Conservation (phyloP, 2,113 vertebrate genomes). For the Solenodon paradoxus region DNA sequence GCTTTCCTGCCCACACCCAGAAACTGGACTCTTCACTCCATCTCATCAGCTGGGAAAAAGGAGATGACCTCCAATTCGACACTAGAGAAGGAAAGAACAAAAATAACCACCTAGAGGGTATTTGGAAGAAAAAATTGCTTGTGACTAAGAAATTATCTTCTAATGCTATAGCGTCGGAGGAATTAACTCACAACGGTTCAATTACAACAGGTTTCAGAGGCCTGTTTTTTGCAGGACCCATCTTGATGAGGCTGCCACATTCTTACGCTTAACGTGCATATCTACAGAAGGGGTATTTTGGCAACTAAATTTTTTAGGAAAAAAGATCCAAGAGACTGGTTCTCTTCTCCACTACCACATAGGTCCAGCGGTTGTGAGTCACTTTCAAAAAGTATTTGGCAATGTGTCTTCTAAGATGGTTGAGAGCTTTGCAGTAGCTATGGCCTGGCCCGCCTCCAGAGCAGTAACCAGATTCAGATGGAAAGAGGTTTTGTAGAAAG, state of each 20-base stretch:
- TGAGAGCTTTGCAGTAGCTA: neutral
- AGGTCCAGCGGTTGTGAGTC: neutral
- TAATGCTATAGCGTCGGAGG: neutral
- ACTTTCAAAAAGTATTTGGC: neutral
- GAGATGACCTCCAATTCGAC: too few species aligned
- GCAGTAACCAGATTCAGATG: neutral
- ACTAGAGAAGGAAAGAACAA: neutral
- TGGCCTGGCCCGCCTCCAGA: neutral
- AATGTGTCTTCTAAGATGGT: neutral
- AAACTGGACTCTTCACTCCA: neutral
- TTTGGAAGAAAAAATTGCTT: neutral
- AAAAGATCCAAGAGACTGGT: neutral
- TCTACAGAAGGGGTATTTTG: neutral
- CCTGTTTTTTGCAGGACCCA: rapidly evolving
- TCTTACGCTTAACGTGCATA: neutral
- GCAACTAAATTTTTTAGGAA: neutral
- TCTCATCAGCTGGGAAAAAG: neutral
- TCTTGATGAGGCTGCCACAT: neutral
- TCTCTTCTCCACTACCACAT: slow-evolving; percentile 16
- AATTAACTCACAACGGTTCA: neutral
- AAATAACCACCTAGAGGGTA: neutral
- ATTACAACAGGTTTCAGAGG: too few species aligned
- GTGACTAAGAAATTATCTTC: neutral
- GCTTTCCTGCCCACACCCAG: too few species aligned
- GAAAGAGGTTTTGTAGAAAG: neutral